phyloP scores from a whole-genome alignment of 2,113 vertebrate genomes.

The Sceloporus undulatus region DNA sequence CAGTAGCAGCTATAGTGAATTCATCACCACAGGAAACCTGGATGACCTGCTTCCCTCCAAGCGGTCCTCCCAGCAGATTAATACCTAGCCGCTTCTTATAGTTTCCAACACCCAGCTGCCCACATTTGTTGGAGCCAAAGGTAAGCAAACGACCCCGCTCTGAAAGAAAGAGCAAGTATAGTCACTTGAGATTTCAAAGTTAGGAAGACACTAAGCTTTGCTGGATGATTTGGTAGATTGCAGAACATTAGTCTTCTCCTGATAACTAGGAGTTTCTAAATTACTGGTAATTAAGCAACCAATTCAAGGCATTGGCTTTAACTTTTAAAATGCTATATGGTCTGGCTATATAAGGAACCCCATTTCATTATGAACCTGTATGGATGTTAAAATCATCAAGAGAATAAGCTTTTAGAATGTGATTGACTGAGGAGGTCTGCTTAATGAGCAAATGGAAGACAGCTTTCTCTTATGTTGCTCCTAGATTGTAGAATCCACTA shows the following conservation, averaged over 20 bases:
- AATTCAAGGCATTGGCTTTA: too few species aligned
- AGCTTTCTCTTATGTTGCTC: too few species aligned
- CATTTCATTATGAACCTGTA: too few species aligned
- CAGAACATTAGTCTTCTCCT: background rate
- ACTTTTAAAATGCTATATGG: too few species aligned
- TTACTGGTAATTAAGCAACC: background rate
- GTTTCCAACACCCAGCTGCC: slow-evolving; percentile 95
- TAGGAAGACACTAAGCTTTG: slow-evolving; percentile 24
- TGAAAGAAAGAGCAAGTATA: slow-evolving; percentile 71
- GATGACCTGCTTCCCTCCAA: slow-evolving; percentile 93
- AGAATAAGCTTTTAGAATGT: too few species aligned
- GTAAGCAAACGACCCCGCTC: slow-evolving; percentile 93
- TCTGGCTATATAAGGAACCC: too few species aligned
- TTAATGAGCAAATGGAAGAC: too few species aligned
- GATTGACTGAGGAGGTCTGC: too few species aligned
- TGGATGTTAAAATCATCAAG: too few species aligned
- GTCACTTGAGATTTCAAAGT: background rate
- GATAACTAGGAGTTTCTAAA: background rate
- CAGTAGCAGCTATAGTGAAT: slow-evolving; percentile 95
- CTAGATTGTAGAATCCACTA: too few species aligned
- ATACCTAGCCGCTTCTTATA: slow-evolving; percentile 94
- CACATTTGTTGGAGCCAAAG: slow-evolving; percentile 96
- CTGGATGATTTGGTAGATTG: background rate
- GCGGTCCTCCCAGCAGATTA: slow-evolving; percentile 90
- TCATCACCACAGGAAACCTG: slow-evolving; percentile 97